Conservation (phyloP, 2,797 vertebrate species). For the Sphenodon punctatus region DNA sequence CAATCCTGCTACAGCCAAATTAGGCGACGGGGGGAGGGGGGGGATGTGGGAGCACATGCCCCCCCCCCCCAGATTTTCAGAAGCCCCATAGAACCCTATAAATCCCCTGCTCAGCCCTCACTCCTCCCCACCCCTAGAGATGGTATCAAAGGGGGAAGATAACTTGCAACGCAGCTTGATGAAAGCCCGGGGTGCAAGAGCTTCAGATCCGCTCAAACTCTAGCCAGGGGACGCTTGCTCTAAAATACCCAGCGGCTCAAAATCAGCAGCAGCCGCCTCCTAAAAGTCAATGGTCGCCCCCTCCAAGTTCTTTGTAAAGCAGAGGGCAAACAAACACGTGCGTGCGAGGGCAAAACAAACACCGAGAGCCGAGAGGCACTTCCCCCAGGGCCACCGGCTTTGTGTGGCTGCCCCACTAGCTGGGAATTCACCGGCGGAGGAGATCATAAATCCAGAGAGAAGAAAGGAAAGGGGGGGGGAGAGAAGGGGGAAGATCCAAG, state of each 20-base stretch:
- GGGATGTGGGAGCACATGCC: background rate
- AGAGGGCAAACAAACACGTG: background rate
- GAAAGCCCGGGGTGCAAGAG: too few relatives aligned
- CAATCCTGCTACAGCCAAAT: background rate
- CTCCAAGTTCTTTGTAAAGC: background rate
- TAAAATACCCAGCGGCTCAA: too few relatives aligned
- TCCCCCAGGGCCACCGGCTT: background rate
- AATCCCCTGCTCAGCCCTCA: too few relatives aligned
- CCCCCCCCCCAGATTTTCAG: too few relatives aligned
- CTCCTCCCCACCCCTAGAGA: too few relatives aligned
- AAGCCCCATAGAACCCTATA: too few relatives aligned
- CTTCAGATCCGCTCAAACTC: too few relatives aligned
- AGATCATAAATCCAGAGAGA: background rate
- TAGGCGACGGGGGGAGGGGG: background rate
- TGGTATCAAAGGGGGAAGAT: background rate
- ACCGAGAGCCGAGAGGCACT: background rate
- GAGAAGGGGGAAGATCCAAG: too few relatives aligned
- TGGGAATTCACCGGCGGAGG: background rate
- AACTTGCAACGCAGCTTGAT: background rate
- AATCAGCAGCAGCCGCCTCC: too few relatives aligned
- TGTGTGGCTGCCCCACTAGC: background rate
- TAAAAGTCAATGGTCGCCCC: background rate
- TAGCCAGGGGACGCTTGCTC: too few relatives aligned
- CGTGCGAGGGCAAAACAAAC: background rate
- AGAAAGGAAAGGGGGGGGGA: background rate